Percentiles rank a stretch among this genome's conserved stretches.
Evolutionary conservation across 2,888 invertebrate genomes (phyloP).

Genomic region (Dysmachus trigonus): DNA sequence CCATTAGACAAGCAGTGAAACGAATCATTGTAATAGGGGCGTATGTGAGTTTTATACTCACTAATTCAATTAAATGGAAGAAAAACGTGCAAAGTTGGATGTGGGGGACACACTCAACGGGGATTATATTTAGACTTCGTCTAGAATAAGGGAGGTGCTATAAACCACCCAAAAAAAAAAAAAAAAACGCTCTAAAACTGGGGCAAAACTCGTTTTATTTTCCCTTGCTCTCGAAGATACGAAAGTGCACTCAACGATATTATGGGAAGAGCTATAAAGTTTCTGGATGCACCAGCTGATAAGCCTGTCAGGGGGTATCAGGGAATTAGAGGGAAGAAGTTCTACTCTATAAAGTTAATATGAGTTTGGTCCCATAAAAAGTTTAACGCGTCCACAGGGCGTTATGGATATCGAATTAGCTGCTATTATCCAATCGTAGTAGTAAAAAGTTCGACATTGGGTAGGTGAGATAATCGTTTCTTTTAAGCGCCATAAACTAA

Average conservation of each 20-base stretch:
- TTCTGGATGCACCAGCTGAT: neutral
- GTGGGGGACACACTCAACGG: neutral
- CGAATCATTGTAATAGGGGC: neutral
- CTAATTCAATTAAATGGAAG: neutral
- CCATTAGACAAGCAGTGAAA: neutral
- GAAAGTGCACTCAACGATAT: neutral
- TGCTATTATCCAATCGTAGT: neutral
- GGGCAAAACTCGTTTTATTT: neutral
- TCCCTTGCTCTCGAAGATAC: neutral
- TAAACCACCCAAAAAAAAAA: neutral
- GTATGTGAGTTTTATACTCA: neutral
- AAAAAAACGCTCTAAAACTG: neutral
- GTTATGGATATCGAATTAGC: neutral
- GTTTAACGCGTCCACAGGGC: neutral
- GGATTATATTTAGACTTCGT: neutral
- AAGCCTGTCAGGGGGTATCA: neutral
- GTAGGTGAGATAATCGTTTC: neutral
- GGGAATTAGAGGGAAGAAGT: neutral
- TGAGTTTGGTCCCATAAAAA: neutral
- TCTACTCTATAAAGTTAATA: neutral
- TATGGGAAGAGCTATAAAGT: neutral
- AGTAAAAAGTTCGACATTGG: neutral
- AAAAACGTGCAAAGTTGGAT: neutral
- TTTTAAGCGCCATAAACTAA: neutral
- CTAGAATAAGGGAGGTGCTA: neutral